Percentiles rank a stretch among this genome's conserved stretches.
Conservation (phyloP, 2,888 invertebrate species). For the Tetrapedia diversipes region DNA sequence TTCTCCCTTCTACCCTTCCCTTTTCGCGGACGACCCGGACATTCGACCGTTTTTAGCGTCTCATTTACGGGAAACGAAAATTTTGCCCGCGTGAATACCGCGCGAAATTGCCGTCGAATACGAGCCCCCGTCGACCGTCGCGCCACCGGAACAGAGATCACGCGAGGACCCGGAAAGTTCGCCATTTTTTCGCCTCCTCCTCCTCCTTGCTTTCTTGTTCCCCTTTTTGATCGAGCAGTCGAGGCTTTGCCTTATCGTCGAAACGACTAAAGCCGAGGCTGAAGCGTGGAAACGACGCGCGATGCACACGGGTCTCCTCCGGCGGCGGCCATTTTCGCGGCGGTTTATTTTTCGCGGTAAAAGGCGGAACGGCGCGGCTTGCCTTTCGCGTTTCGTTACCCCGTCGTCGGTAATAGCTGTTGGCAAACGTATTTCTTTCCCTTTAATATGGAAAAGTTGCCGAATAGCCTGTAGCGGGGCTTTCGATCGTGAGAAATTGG, state of each 20-base stretch:
- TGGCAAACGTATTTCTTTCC: constrained; percentile 26
- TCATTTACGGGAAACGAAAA: constrained; percentile 45
- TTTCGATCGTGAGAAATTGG: constrained; percentile 68
- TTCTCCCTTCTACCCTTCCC: constrained; percentile 25
- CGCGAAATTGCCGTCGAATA: constrained; percentile 12
- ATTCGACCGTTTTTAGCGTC: constrained; percentile 48
- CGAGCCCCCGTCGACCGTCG: not conserved
- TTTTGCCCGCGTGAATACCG: constrained; percentile 32
- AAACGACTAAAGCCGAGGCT: not conserved
- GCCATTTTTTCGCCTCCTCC: not conserved
- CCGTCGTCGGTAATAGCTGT: not conserved
- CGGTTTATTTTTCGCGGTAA: not conserved
- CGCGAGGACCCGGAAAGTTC: not conserved
- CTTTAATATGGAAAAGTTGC: constrained; percentile 45
- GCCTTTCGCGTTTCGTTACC: not conserved
- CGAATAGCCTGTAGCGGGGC: constrained; percentile 44
- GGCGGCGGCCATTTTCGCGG: no score
- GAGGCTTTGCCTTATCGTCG: not conserved
- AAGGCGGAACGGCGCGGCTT: not conserved
- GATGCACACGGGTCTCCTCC: not conserved
- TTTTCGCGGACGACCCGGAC: constrained; percentile 40
- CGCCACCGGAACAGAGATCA: not conserved
- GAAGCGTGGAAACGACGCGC: not conserved
- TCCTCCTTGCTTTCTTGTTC: not conserved
- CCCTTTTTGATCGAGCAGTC: not conserved